A percentile compares a stretch with the other conserved stretches of the same genome.
These are phyloP conservation scores for Rhinogobius similis DNA, from an alignment of 2,113 vertebrate genomes.

Conservation along the genomic window DNA sequence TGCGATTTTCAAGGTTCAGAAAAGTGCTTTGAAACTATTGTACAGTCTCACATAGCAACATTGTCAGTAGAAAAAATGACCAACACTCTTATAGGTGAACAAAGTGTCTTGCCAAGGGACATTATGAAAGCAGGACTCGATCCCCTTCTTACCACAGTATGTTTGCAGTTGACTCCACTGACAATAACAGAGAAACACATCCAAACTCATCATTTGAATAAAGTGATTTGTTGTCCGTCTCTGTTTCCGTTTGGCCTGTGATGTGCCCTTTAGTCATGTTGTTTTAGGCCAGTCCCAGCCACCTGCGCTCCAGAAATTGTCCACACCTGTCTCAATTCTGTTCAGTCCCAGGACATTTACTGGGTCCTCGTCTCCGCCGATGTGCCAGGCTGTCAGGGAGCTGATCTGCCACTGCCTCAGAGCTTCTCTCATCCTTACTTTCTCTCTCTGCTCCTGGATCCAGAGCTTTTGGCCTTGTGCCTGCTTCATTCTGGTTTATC, in stretches of 20 bases:
- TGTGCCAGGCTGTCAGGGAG: constrained; percentile 7
- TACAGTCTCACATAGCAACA: background rate
- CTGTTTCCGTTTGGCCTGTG: constrained; percentile 6
- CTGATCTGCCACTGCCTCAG: background rate
- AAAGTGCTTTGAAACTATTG: background rate
- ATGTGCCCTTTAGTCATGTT: constrained; percentile 5
- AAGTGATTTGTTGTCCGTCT: background rate
- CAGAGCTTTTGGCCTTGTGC: background rate
- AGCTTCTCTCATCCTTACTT: background rate
- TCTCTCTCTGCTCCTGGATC: constrained; percentile 5
- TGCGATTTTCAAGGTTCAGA: background rate
- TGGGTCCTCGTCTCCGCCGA: background rate
- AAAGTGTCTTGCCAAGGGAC: background rate
- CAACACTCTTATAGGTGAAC: background rate
- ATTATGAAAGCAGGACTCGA: background rate
- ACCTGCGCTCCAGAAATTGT: constrained; percentile 2
- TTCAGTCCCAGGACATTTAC: constrained; percentile 14
- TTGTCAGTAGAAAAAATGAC: background rate
- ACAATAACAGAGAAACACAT: background rate
- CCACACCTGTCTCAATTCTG: constrained; percentile 12
- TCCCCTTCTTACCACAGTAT: background rate
- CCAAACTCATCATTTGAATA: constrained; percentile 1
- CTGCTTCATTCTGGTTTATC: constrained; percentile 12
- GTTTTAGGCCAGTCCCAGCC: background rate
- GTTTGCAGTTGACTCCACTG: background rate